phyloP scores from a whole-genome alignment of 2,888 invertebrate genomes.

The Dasysyrphus tricinctus region DNA sequence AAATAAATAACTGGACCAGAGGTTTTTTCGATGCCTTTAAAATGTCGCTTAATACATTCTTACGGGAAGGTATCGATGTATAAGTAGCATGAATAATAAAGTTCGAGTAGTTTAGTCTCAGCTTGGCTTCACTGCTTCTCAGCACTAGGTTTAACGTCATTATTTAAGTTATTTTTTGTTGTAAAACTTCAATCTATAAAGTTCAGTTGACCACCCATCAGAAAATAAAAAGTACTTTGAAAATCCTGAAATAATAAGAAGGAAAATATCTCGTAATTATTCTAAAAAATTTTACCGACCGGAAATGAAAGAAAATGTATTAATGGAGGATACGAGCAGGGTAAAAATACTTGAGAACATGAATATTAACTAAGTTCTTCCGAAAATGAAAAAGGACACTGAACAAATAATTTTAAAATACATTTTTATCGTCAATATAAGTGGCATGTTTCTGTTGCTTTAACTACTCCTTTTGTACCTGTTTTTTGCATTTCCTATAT shows the following conservation, averaged over 20 bases:
- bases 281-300: neutral
- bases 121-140: too few relatives aligned
- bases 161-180: too few relatives aligned
- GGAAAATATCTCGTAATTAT: neutral
- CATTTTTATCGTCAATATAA: slow-evolving; percentile 49
- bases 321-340: neutral
- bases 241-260: neutral
- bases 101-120: too few relatives aligned
- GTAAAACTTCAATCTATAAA: neutral
- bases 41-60: too few relatives aligned
- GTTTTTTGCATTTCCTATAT: slow-evolving; percentile 8
- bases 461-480: neutral
- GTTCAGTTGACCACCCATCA: neutral
- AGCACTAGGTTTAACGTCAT: too few relatives aligned
- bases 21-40: too few relatives aligned
- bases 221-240: neutral
- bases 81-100: too few relatives aligned
- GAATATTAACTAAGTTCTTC: slow-evolving; percentile 30
- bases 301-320: neutral
- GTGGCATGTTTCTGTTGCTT: slow-evolving; percentile 46
- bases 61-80: too few relatives aligned
- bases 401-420: slow-evolving; percentile 62
- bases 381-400: slow-evolving; percentile 38
- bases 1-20: too few relatives aligned
- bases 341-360: neutral